Base-by-base conservation (phyloP, 2,113 vertebrate species). In the Bucco capensis region DNA sequence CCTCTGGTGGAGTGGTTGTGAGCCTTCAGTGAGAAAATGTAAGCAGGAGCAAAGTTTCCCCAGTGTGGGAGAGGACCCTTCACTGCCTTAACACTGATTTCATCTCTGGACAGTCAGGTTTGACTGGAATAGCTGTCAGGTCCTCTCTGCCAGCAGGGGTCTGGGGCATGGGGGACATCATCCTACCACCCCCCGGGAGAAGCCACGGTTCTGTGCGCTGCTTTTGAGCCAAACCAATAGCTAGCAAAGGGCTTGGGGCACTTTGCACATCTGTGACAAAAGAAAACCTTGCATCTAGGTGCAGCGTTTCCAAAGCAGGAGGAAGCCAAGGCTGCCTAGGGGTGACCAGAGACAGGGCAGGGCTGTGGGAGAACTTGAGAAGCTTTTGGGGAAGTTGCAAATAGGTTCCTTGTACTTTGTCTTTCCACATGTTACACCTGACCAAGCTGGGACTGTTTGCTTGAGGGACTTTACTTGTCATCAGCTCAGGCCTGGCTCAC, bases 41-140 rank as follows among this genome's bases (percentile, higher is more conserved):
- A 49, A 93, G 95, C 74, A 56, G 60, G 64, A 93, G 86, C 73
- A 67, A 90, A 85, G 76, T 84, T 85, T 94, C 71, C 75, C 81
- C 3, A 1, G 56, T 47, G 64, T 61, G 40, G 57, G 89, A 84
- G 81, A 78, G 80, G 77, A 91, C 46, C 33, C 53, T 92, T 93
- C 83, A 53, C 87, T 96, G 95, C 97, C 96, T 97, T 97, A 96
- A 95, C 81, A 70, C 74, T 90, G 82, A 77, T 84, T 54, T 64
- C 79, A 57, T 91, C 76, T 95, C 79, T 65, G 2, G 7, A 33
- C 66, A 73, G 83, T 79, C 47, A 50, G 83, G 66, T 92, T 95
- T 66, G 87, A 89, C 88, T 95, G 81, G 89, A 88, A 74, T 60
- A 24, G 60, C 90, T 62, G 96, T 90, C 49, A 25, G 3, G 0